phyloP scores from a whole-genome alignment of 2,797 vertebrate genomes.

The Pogonophryne albipinna region DNA sequence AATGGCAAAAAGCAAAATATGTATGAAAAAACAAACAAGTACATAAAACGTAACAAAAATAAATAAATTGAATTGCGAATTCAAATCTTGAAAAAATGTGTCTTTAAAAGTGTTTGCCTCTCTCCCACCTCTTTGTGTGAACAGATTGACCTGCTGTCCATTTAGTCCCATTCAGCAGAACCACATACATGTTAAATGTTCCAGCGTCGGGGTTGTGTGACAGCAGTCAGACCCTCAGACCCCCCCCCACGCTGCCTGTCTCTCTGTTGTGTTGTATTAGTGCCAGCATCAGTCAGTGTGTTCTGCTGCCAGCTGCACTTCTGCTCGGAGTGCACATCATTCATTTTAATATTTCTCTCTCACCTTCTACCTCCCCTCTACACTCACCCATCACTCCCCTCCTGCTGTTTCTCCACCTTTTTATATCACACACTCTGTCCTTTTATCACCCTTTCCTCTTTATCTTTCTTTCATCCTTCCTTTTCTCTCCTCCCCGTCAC shows the following conservation, averaged over 20 bases:
- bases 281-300: constrained; percentile 62
- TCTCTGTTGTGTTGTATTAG: constrained; percentile 46
- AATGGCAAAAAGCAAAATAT: too few species aligned
- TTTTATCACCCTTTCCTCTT: neutral
- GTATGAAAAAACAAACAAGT: too few species aligned
- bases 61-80: too few species aligned
- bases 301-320: constrained; percentile 71
- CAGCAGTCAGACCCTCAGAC: neutral
- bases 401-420: neutral
- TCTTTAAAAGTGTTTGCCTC: too few species aligned
- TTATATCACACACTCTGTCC: neutral
- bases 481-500: neutral
- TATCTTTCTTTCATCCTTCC: neutral
- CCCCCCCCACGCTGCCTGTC: constrained; percentile 19
- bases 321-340: constrained; percentile 62
- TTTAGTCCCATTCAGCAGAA: neutral
- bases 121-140: too few species aligned
- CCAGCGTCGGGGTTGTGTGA: neutral
- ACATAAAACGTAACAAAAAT: too few species aligned
- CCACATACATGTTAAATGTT: neutral
- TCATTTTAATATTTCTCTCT: constrained; percentile 67
- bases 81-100: too few species aligned
- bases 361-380: constrained; percentile 18
- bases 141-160: too few species aligned
- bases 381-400: constrained; percentile 6